These are phyloP conservation scores for Pycnomerus fuliginosus DNA, from an alignment of 2,888 invertebrate genomes.

Conservation along the genomic window DNA sequence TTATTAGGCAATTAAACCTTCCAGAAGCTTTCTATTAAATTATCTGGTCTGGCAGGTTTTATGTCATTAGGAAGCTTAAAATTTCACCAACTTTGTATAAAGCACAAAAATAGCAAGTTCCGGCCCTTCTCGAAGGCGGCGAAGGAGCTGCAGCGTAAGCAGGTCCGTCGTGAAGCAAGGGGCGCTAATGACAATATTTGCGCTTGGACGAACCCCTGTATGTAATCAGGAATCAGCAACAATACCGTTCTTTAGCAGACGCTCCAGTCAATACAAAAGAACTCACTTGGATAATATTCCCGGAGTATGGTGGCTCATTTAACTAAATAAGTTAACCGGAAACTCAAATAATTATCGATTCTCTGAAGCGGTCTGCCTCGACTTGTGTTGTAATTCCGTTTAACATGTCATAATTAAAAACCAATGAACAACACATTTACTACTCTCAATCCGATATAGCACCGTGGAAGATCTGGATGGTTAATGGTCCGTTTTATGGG, in stretches of 20 bases:
- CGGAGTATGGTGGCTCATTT: constrained; percentile 7
- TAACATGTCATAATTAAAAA: constrained; percentile 13
- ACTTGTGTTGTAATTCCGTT: constrained; percentile 5
- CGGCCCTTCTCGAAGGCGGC: too few relatives aligned
- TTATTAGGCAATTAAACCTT: too few relatives aligned
- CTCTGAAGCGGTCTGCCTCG: constrained; percentile 1
- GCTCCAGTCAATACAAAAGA: constrained; percentile 17
- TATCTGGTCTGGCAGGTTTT: too few relatives aligned
- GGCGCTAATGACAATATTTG: constrained; percentile 33
- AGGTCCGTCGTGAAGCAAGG: constrained; percentile 15
- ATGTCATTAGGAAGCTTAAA: too few relatives aligned
- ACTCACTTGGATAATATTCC: constrained; percentile 1
- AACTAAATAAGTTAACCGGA: constrained; percentile 4
- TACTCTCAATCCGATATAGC: constrained; percentile 35
- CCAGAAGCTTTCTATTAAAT: too few relatives aligned
- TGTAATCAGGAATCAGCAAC: constrained; percentile 44
- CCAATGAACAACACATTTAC: constrained; percentile 34
- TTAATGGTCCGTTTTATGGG: constrained; percentile 45
- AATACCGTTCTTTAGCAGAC: constrained; percentile 45
- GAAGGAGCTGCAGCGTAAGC: constrained; percentile 21
- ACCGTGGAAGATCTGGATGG: constrained; percentile 29
- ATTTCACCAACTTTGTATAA: too few relatives aligned
- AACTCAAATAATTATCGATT: background rate
- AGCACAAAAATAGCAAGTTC: too few relatives aligned
- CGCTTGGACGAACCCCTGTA: constrained; percentile 37